Evolutionary conservation across 2,888 invertebrate genomes (phyloP), one percentile per base, ranked within the genome.

Genomic region (Serrognathus titanus): DNA sequence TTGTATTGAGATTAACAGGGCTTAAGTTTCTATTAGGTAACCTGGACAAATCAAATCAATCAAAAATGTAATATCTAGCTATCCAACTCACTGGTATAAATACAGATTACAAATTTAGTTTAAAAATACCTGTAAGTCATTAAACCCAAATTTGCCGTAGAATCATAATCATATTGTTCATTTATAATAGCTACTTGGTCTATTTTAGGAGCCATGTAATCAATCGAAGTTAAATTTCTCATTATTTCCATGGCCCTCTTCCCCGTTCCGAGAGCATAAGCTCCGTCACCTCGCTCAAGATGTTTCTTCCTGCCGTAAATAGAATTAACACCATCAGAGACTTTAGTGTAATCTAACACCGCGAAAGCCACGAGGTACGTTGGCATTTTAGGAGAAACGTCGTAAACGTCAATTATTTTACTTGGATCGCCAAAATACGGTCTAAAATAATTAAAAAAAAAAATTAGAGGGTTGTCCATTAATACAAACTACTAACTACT

Each of bases 71-170:
- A 16, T 16, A 16, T 16, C 16, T 16, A 16, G 3, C 2, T 16
- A 16, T 16, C 2, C 3, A 16, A 3, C 16, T 16, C 16, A 16
- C 16, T 16, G 3, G 16, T 16, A 16, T 3, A 6, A 31, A 31
- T 31, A 1, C 6, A 31, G 1, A 31, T 31, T 31, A 31, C 6
- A 31, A 31, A 6, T 31, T 31, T 4, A 31, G 2, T 31, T 31
- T 31, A 31, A 31, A 31, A 31, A 31, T 56, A 51, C 56, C 51
- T 84, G 77, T 89, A 94, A 1, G 90, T 93, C 7, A 93, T 82
- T 35, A 94, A 79, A 6, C 94, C 94, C 93, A 94, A 94, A 73
- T 95, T 94, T 73, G 94, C 93, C 94, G 94, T 94, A 49, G 93
- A 94, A 43, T 90, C 91, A 62, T 89, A 86, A 48, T 83, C 82